A percentile compares a stretch with the other conserved stretches of the same genome.
Conservation (phyloP, 2,888 invertebrate species). For the Cerastoderma edule region DNA sequence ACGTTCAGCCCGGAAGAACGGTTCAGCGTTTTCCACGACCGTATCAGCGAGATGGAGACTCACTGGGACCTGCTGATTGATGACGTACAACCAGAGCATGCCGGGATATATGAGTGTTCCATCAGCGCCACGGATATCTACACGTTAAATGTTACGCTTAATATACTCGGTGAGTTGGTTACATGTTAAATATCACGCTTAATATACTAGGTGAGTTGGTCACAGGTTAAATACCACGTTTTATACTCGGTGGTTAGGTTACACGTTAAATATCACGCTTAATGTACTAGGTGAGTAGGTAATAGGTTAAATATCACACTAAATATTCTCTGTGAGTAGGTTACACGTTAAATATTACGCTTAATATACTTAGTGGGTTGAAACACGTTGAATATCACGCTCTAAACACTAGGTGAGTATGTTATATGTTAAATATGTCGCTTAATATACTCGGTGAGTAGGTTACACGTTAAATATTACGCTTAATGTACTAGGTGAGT, state of each 20-base stretch:
- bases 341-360: too few species aligned
- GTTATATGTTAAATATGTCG: conserved; percentile 54
- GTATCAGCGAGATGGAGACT: conserved; percentile 28
- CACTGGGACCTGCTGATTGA: conserved; percentile 61
- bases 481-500: conserved; percentile 19
- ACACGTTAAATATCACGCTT: neutral
- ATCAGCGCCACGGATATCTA: conserved; percentile 58
- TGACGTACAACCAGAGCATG: conserved; percentile 41
- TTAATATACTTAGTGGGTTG: too few species aligned
- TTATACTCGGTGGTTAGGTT: too few species aligned
- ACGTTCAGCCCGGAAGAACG: conserved; percentile 54
- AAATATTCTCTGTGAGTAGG: too few species aligned
- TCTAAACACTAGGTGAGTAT: too few species aligned
- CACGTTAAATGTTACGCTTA: conserved; percentile 52
- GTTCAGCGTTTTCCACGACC: conserved; percentile 46
- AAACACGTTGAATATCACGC: too few species aligned
- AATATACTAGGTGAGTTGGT: conserved; percentile 16
- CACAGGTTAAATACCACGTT: too few species aligned
- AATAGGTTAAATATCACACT: too few species aligned
- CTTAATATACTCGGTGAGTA: conserved; percentile 58
- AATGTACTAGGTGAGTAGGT: conserved; percentile 19
- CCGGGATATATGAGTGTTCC: conserved; percentile 66
- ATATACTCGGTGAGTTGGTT: too few species aligned
- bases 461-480: neutral
- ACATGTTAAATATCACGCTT: neutral